Evolutionary conservation across 1,140 invertebrate species (phyloP).

Genomic region (Macrobrachium nipponense): DNA sequence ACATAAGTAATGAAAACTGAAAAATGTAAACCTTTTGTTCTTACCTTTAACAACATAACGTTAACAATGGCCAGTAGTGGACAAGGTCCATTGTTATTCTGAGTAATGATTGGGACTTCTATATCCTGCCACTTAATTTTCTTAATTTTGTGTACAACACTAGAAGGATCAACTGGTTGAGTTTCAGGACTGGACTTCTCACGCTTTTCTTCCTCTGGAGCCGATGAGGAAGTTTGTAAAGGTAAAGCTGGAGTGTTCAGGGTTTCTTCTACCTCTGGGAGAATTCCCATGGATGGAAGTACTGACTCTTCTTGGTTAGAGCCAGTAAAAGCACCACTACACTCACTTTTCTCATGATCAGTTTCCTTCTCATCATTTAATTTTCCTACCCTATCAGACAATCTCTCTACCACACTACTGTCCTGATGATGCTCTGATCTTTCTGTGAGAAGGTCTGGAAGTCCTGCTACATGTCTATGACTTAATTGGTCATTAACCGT

Average conservation of each 20-base stretch:
- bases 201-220: slow-evolving; percentile 7
- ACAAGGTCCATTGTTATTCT: slow-evolving; percentile 77
- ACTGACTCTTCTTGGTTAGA: slow-evolving; percentile 43
- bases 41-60: slow-evolving; percentile 71
- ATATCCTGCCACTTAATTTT: slow-evolving; percentile 71
- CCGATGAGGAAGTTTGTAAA: slow-evolving; percentile 28
- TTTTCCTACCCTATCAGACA: slow-evolving; percentile 1
- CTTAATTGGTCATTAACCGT: slow-evolving; percentile 33
- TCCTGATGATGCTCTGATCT: slow-evolving; percentile 17
- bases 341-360: slow-evolving; percentile 26
- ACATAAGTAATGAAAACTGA: background rate
- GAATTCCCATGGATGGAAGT: slow-evolving; percentile 51
- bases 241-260: background rate
- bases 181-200: slow-evolving; percentile 33
- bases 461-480: slow-evolving; percentile 22
- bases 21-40: background rate
- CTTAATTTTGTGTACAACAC: slow-evolving; percentile 70
- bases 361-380: slow-evolving; percentile 23
- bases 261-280: slow-evolving; percentile 43
- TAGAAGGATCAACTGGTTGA: slow-evolving; percentile 48
- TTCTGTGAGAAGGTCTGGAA: slow-evolving; percentile 38
- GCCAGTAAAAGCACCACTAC: slow-evolving; percentile 41
- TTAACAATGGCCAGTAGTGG: slow-evolving; percentile 75
- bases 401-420: slow-evolving; percentile 11
- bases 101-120: slow-evolving; percentile 72